Evolutionary conservation across 2,797 vertebrate species (phyloP), one percentile per base, ranked within the genome.

Genomic region (Sitta carolinensis): DNA sequence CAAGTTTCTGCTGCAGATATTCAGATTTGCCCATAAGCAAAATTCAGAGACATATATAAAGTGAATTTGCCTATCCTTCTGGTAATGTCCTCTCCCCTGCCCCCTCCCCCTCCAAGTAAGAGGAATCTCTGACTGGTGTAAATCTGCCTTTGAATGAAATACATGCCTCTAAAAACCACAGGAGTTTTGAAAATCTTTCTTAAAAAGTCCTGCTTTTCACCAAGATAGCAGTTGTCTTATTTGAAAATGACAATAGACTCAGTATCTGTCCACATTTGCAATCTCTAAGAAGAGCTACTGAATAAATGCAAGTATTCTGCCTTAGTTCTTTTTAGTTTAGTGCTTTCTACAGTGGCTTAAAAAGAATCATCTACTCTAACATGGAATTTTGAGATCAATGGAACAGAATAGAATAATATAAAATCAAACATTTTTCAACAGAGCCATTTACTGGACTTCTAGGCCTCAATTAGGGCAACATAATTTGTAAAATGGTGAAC

Each of bases 401-500:
- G 43, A 84, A 58, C 27, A 67, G 43, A 78, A 84, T 2, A 89
- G 62, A 86, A 83, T 61, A 90, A 84, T 59, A 79, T 0, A 7
- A 90, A 96, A 94, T 84, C 59, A 93, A 95, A 74, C 15, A 89
- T 70, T 70, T 93, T 61, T 94, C 38, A 85, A 64, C 70, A 67
- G 27, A 88, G 67, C 5, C 74, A 76, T 88, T 81, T 88, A 94
- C 85, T 91, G 11, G 52, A 67, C 82, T 94, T 94, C 89, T 88
- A 92, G 73, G 45, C 59, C 84, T 94, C 91, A 91, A 40, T 91
- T 94, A 95, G 36, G 82, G 34, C 62, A 94, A 93, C 27, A 57
- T 78, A 88, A 94, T 95, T 93, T 94, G 58, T 70, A 91, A 93
- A 95, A 93, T n/a, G 30, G 45, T 74, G 87, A 96, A 91, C 85